A percentile compares a stretch with the other conserved stretches of the same genome.
Conservation (phyloP, 2,113 vertebrate genomes). For the Asarcornis scutulata region DNA sequence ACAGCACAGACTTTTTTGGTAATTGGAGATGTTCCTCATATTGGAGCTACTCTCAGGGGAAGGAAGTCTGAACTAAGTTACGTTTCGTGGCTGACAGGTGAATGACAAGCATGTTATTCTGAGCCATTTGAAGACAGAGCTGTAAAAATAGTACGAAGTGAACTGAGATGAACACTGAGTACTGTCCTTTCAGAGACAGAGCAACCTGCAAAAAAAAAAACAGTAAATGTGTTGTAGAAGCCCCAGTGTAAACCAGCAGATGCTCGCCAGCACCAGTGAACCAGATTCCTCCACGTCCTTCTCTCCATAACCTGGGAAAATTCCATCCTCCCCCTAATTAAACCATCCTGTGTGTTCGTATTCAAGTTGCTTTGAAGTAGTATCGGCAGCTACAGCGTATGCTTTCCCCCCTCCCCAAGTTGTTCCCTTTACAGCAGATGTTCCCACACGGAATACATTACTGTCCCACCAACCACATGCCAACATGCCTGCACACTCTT, state of each 20-base stretch:
- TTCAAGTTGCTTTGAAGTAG: background rate
- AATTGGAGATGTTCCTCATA: slow-evolving; percentile 56
- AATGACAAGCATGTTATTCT: slow-evolving; percentile 72
- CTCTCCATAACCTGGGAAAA: background rate
- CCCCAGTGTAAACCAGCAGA: background rate
- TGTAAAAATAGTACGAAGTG: slow-evolving; percentile 63
- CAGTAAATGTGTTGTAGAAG: background rate
- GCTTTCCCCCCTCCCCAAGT: background rate
- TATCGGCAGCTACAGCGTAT: background rate
- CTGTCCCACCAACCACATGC: background rate
- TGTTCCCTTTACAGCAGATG: background rate
- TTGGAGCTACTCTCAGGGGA: slow-evolving; percentile 58
- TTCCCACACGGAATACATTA: slow-evolving; percentile 8
- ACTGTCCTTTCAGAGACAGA: slow-evolving; percentile 23
- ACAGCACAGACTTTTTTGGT: slow-evolving; percentile 8
- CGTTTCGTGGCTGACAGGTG: slow-evolving; percentile 64
- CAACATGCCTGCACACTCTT: background rate
- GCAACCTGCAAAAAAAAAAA: background rate
- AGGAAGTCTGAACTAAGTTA: slow-evolving; percentile 60
- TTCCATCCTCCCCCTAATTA: background rate
- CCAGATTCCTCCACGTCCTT: background rate
- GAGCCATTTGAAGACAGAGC: slow-evolving; percentile 62
- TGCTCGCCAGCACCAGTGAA: background rate
- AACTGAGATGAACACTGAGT: slow-evolving; percentile 35
- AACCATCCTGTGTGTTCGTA: background rate